These are phyloP conservation scores for Sweltsa coloradensis DNA, from an alignment of 1,140 invertebrate species.

Conservation along the genomic window DNA sequence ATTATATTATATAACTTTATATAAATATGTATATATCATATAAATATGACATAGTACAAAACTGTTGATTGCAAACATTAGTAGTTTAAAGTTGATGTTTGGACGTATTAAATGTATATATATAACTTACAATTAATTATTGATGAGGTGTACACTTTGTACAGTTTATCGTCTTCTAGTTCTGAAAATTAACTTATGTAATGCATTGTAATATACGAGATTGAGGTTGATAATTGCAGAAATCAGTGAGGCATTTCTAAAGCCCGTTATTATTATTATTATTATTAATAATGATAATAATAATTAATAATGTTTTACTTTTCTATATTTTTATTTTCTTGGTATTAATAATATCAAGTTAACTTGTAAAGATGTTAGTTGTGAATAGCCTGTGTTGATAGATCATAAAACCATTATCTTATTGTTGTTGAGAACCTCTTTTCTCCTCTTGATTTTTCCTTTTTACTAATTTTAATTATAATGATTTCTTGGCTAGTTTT, in stretches of 20 bases:
- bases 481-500: constrained; percentile 3
- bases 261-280: no score
- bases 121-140: not conserved
- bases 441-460: constrained; percentile 4
- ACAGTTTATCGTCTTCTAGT: constrained; percentile 14
- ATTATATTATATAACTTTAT: constrained; percentile 15
- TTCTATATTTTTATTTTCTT: constrained; percentile 9
- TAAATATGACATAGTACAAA: constrained; percentile 14
- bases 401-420: constrained; percentile 1
- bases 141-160: constrained; percentile 14
- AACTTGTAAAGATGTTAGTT: no score
- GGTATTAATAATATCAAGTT: no score
- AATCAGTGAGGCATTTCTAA: constrained; percentile 1
- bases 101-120: constrained; percentile 5
- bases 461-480: constrained; percentile 8
- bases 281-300: no score
- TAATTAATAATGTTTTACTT: no score
- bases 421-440: not conserved
- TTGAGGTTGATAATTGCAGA: constrained; percentile 10
- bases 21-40: constrained; percentile 9
- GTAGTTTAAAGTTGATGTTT: not conserved
- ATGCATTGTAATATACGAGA: constrained; percentile 8
- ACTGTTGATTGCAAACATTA: constrained; percentile 6
- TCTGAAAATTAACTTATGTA: constrained; percentile 14
- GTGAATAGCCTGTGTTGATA: no score